phyloP scores from a whole-genome alignment of 2,888 invertebrate genomes.

The Perizoma affinitatum region DNA sequence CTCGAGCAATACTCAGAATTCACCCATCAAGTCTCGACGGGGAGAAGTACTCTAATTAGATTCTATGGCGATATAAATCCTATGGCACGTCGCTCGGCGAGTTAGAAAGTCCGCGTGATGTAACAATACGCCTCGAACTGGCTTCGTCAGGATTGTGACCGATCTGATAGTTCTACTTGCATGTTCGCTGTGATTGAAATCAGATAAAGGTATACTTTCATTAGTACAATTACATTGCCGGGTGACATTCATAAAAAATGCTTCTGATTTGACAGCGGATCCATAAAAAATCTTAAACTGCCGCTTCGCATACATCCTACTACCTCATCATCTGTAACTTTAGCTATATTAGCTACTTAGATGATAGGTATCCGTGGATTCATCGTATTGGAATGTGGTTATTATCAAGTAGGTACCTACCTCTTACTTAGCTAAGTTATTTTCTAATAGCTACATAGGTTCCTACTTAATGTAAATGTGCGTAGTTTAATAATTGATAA shows the following conservation, averaged over 20 bases:
- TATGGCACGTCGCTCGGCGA: slow-evolving; percentile 58
- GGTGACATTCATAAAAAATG: slow-evolving; percentile 23
- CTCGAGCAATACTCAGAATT: slow-evolving; percentile 24
- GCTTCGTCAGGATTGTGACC: slow-evolving; percentile 58
- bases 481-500: no score
- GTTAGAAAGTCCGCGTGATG: slow-evolving; percentile 75
- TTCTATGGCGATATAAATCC: slow-evolving; percentile 70
- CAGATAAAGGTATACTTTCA: no score
- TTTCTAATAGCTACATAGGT: slow-evolving; percentile 4
- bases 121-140: slow-evolving; percentile 63
- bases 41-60: slow-evolving; percentile 66
- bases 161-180: slow-evolving; percentile 56
- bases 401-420: slow-evolving; percentile 2
- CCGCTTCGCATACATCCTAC: no score
- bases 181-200: slow-evolving; percentile 41
- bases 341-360: slow-evolving; percentile 13
- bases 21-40: slow-evolving; percentile 47
- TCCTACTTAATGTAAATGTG: no score
- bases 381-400: slow-evolving; percentile 31
- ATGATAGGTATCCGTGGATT: slow-evolving; percentile 13
- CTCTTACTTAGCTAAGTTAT: slow-evolving; percentile 7
- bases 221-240: slow-evolving; percentile 2
- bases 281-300: no score
- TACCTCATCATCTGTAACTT: not conserved
- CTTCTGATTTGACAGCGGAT: not conserved